Evolutionary conservation across 2,888 invertebrate genomes (phyloP), one percentile per base, ranked within the genome.

Genomic region (Alviniconcha strummeri): DNA sequence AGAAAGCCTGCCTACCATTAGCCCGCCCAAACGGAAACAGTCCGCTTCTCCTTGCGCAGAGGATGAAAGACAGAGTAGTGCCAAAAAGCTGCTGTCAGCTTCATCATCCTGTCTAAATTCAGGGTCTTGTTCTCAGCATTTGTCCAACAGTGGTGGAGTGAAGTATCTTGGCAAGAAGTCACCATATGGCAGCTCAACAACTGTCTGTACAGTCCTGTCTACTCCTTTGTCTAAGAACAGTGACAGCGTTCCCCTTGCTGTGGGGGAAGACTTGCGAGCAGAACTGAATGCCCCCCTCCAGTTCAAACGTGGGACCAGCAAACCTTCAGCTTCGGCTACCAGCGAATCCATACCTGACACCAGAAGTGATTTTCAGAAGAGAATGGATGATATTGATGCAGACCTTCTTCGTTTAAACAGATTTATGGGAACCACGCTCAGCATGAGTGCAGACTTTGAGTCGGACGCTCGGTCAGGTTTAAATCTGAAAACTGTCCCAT

Each of bases 331-430:
- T n/a, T 57, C 76, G n/a, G 75, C 75, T 17, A 76, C 76, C 17
- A 57, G 76, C 17, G 76, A 17, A n/a, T 55, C 56, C n/a, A 57
- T 76, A 11, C 76, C 76, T 13, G 76, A 76, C 76, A 76, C 8
- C 7, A 76, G 76, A 11, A 7, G n/a, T 2, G 6, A 1, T 4
- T 19, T 76, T n/a, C 56, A 57, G 57, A 76, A 57, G 17, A 76
- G 76, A 57, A 55, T 76, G 57, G 76, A 76, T 57, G 19, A 6
- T 56, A 54, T 75, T 36, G 52, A 75, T 17, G 75, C 75, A 55
- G 55, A 52, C 7, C 5, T 75, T 75, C 55, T 55, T 13, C 55
- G 75, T 15, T 75, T 75, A 7, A 75, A 36, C 36, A 36, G 36
- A 36, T 36, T 36, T 36, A 36, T 36, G 36, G 36, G 36, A 36